Percentiles rank a stretch among this genome's conserved stretches.
Conservation (phyloP, 1,140 invertebrate genomes). For the Zaprionus capensis region DNA sequence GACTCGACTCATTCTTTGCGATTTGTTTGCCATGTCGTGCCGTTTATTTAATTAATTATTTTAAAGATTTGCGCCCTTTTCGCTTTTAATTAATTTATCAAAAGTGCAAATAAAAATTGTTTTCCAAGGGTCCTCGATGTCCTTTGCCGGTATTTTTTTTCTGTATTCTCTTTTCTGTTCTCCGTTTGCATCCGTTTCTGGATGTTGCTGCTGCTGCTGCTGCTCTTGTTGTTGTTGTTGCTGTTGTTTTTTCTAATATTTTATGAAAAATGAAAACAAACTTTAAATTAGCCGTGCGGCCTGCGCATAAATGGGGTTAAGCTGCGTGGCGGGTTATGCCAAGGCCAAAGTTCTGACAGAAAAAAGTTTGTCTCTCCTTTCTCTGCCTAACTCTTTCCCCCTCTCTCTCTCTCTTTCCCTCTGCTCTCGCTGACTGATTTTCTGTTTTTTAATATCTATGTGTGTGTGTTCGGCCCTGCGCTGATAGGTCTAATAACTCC, state of each 20-base stretch:
- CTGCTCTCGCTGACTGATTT: not conserved
- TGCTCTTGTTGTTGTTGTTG: constrained; percentile 12
- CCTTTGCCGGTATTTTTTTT: constrained; percentile 11
- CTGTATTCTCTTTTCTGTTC: not conserved
- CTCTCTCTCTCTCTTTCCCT: constrained; percentile 27
- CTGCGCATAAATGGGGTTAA: constrained; percentile 70
- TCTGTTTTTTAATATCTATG: constrained; percentile 11
- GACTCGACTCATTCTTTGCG: constrained; percentile 27
- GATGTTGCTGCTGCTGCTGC: constrained; percentile 7
- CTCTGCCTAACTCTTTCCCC: not conserved
- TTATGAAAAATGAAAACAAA: constrained; percentile 75
- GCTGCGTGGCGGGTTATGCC: constrained; percentile 62
- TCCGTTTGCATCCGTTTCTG: constrained; percentile 7
- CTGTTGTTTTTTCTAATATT: constrained; percentile 60
- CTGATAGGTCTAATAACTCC: constrained; percentile 81
- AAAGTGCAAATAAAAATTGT: constrained; percentile 78
- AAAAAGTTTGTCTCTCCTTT: constrained; percentile 42
- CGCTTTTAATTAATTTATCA: constrained; percentile 81
- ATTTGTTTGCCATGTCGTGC: constrained; percentile 51
- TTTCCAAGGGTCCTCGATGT: constrained; percentile 47
- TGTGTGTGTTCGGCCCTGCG: constrained; percentile 44
- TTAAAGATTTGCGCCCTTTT: constrained; percentile 74
- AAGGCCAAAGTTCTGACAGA: constrained; percentile 69
- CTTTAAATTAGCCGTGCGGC: constrained; percentile 71
- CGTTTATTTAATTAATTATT: constrained; percentile 83